Evolutionary conservation across 2,113 vertebrate genomes (phyloP).

Genomic region (Protobothrops mucrosquamatus): DNA sequence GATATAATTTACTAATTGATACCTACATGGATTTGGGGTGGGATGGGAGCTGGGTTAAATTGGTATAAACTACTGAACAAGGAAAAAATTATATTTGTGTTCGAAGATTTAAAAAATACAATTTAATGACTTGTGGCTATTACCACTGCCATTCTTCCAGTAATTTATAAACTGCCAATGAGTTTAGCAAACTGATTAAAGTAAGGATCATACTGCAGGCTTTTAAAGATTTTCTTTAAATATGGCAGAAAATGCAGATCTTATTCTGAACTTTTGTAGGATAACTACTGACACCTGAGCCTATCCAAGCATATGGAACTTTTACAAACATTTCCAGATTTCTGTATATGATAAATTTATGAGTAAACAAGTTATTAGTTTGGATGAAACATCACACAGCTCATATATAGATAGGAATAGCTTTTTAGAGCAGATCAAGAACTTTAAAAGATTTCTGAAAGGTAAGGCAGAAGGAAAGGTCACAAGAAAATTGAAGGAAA

Average conservation of each 20-base stretch:
- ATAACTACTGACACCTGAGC: not conserved
- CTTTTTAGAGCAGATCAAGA: not conserved
- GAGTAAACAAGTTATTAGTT: not conserved
- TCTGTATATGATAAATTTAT: not conserved
- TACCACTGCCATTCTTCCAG: not conserved
- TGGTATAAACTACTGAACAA: not conserved
- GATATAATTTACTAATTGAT: not conserved
- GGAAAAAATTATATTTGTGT: not conserved
- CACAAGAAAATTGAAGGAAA: not conserved
- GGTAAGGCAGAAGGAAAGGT: not conserved
- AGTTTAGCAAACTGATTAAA: not conserved
- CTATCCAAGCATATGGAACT: not conserved
- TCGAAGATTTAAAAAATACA: not conserved
- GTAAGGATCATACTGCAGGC: constrained; percentile 49
- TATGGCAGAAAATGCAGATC: not conserved
- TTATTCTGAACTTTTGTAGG: not conserved
- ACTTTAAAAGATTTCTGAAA: not conserved
- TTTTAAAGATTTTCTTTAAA: constrained; percentile 44
- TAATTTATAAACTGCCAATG: not conserved
- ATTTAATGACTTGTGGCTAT: not conserved
- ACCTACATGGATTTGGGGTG: not conserved
- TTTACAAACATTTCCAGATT: not conserved
- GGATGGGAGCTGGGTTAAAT: not conserved
- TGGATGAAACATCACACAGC: not conserved
- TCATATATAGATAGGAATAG: not conserved